Evolutionary conservation across 2,888 invertebrate species (phyloP), one percentile per base, ranked within the genome.

Genomic region (Eilema depressum): DNA sequence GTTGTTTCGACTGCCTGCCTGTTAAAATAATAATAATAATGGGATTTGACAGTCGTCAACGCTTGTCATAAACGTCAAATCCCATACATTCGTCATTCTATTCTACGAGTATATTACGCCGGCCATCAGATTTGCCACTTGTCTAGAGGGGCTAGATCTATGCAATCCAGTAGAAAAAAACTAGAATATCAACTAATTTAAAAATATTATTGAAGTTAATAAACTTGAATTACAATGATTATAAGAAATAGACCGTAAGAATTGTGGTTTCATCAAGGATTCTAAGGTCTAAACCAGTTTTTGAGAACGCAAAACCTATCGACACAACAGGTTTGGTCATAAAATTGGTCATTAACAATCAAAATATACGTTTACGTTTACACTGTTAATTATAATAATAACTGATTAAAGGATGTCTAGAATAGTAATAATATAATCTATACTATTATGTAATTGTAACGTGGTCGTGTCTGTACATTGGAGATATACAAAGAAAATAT

Each of bases 321-420:
- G 17, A 17, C 20, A 53, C n/a, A 57, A 17, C 33, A 14, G 33
- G 33, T 56, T 57, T 30, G 30, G 30, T 66, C 33, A 30, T 56
- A 57, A 66, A 56, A 56, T 25, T 57, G 14, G n/a, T n/a, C 20
- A 23, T 53, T 57, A 57, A 64, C 26, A 47, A 8, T 53, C 53
- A n/a, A 53, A 53, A 53, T 53, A 53, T 53, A n/a, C 1, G 20
- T 7, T 47, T 20, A 17, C 12, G 8, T n/a, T n/a, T n/a, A n/a
- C n/a, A 53, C 17, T 10, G 10, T 53, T 53, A 53, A n/a, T 53
- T 53, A 53, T n/a, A 53, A n/a, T n/a, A n/a, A 53, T 53, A 20
- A 47, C 47, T 47, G 20, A 47, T 47, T 7, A 47, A 20, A 2
- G n/a, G 8, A 53, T n/a, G 53, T 8, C n/a, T n/a, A 53, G 20